Percentiles rank a stretch among this genome's conserved stretches.
These are phyloP conservation scores for Vespertilio murinus DNA, from an alignment of 2,797 vertebrate species.

Conservation along the genomic window DNA sequence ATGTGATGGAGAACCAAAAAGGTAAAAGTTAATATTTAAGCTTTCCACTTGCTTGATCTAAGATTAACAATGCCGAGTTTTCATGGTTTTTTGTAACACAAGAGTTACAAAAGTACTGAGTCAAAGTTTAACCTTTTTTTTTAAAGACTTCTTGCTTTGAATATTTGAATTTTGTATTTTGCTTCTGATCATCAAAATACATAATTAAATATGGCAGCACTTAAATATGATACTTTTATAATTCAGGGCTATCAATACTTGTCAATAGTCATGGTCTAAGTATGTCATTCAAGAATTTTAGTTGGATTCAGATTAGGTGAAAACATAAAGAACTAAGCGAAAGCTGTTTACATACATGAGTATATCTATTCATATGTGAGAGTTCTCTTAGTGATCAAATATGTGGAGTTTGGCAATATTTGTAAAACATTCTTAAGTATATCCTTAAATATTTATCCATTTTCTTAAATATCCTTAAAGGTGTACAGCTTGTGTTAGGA, in stretches of 20 bases:
- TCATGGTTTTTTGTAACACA: conserved; percentile 48
- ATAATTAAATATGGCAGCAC: conserved; percentile 7
- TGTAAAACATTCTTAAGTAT: conserved; percentile 1
- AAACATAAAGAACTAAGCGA: not conserved
- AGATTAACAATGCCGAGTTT: conserved; percentile 40
- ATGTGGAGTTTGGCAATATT: not conserved
- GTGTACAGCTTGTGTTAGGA: not conserved
- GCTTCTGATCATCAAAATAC: conserved; percentile 7
- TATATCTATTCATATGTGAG: not conserved
- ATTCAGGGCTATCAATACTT: not conserved
- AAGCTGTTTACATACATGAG: not conserved
- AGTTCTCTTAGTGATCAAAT: not conserved
- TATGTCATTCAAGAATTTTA: not conserved
- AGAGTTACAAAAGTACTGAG: conserved; percentile 13
- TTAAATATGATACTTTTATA: not conserved
- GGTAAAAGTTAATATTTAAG: conserved; percentile 65
- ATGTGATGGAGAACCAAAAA: conserved; percentile 29
- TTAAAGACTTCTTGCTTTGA: conserved; percentile 25
- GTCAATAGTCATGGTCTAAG: not conserved
- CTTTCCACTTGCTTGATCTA: conserved; percentile 19
- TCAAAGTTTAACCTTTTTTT: conserved; percentile 60
- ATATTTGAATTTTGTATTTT: conserved; percentile 32
- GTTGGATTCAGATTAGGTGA: conserved; percentile 15
- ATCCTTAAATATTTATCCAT: not conserved
- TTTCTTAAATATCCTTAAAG: not conserved